A percentile compares a stretch with the other conserved stretches of the same genome.
These are phyloP conservation scores for Solenodon paradoxus DNA, from an alignment of 2,113 vertebrate species.

Conservation along the genomic window DNA sequence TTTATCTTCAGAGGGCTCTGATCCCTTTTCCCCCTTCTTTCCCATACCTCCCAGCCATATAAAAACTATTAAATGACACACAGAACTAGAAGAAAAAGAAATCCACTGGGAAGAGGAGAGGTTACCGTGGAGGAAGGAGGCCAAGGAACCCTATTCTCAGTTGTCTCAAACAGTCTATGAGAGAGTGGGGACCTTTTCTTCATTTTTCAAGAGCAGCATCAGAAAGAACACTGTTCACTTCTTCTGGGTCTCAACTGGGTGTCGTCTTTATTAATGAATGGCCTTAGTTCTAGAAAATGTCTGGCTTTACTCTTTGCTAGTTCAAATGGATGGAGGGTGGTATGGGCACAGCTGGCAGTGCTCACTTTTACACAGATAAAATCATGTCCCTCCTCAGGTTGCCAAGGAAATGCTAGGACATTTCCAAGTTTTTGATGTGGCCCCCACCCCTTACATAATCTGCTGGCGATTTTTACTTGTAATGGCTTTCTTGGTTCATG, in stretches of 20 bases:
- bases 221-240: neutral
- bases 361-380: neutral
- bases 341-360: neutral
- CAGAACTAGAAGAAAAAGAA: neutral
- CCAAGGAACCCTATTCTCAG: neutral
- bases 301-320: neutral
- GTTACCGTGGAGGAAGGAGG: neutral
- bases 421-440: neutral
- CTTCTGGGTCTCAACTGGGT: neutral
- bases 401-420: neutral
- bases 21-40: neutral
- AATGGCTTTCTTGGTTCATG: neutral
- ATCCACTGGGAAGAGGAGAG: neutral
- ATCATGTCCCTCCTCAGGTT: neutral
- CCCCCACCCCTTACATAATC: neutral
- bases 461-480: neutral
- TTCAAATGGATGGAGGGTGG: neutral
- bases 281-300: neutral
- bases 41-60: neutral
- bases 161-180: neutral
- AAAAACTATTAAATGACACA: neutral
- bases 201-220: neutral
- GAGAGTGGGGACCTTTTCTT: neutral
- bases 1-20: neutral
- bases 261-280: neutral